Conservation (phyloP, 1,140 invertebrate species). For the Gryon sp. region DNA sequence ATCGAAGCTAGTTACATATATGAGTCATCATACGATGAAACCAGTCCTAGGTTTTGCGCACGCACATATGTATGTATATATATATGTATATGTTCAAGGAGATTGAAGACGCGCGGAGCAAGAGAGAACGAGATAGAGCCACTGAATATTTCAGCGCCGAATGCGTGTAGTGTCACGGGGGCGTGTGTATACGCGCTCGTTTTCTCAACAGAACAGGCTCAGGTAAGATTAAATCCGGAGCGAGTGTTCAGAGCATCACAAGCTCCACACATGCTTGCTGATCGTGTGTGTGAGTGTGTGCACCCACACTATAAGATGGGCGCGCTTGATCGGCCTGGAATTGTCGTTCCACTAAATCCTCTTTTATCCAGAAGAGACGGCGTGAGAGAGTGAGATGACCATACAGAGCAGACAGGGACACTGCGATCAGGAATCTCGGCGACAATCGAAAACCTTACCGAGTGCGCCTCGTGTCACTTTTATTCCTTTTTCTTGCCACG, state of each 20-base stretch:
- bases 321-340: slow-evolving; percentile 59
- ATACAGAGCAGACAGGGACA: slow-evolving; percentile 39
- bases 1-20: slow-evolving; percentile 71
- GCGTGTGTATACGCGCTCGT: slow-evolving; percentile 57
- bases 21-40: slow-evolving; percentile 73
- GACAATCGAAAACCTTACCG: slow-evolving; percentile 55
- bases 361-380: slow-evolving; percentile 53
- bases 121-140: slow-evolving; percentile 46
- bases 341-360: slow-evolving; percentile 66
- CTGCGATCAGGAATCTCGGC: slow-evolving; percentile 52
- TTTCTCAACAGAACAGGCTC: slow-evolving; percentile 62
- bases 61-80: slow-evolving; percentile 44
- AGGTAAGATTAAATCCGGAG: slow-evolving; percentile 62
- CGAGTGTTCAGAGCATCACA: slow-evolving; percentile 27
- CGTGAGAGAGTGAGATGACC: slow-evolving; percentile 40
- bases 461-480: slow-evolving; percentile 36
- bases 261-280: too few species aligned
- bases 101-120: slow-evolving; percentile 23
- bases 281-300: slow-evolving; percentile 15
- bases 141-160: slow-evolving; percentile 63
- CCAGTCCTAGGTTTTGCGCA: slow-evolving; percentile 68
- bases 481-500: slow-evolving; percentile 35
- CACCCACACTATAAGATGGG: slow-evolving; percentile 40
- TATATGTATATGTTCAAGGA: too few species aligned
- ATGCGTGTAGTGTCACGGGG: slow-evolving; percentile 62